Evolutionary conservation across 2,888 invertebrate genomes (phyloP).

Genomic region (Dusona sp.): DNA sequence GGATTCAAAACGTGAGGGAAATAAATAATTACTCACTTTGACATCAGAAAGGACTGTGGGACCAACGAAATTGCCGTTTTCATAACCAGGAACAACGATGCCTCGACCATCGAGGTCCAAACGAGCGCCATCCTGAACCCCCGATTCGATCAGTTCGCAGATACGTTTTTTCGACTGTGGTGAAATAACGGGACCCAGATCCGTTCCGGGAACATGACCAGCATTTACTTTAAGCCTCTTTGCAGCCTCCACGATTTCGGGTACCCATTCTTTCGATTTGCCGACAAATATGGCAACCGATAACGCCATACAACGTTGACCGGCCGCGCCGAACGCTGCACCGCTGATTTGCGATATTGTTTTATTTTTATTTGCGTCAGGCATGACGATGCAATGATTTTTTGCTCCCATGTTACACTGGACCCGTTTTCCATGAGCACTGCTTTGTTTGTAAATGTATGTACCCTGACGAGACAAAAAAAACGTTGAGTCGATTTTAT

Average conservation of each 20-base stretch:
- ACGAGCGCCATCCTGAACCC: slow-evolving; percentile 94
- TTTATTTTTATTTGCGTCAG: slow-evolving; percentile 98
- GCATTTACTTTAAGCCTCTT: slow-evolving; percentile 96
- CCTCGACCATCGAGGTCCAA: slow-evolving; percentile 95
- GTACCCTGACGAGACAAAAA: slow-evolving; percentile 87
- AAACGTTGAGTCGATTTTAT: not conserved
- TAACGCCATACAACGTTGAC: slow-evolving; percentile 99
- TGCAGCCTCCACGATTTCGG: slow-evolving; percentile 94
- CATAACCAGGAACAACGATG: slow-evolving; percentile 93
- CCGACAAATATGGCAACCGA: slow-evolving; percentile 97
- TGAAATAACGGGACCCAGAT: slow-evolving; percentile 97
- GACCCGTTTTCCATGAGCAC: slow-evolving; percentile 96
- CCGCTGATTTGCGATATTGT: slow-evolving; percentile 96
- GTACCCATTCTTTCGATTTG: slow-evolving; percentile 94
- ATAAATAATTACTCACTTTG: slow-evolving; percentile 84
- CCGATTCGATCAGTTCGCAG: slow-evolving; percentile 91
- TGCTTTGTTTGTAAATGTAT: slow-evolving; percentile 97
- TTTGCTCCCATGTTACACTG: slow-evolving; percentile 99
- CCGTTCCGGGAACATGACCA: slow-evolving; percentile 92
- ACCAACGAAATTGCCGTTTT: slow-evolving; percentile 99
- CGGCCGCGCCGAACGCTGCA: slow-evolving; percentile 99
- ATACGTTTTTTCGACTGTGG: slow-evolving; percentile 95
- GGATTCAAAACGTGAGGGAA: not conserved
- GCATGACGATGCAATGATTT: slow-evolving; percentile 98
- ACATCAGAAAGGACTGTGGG: slow-evolving; percentile 97